phyloP scores from a whole-genome alignment of 2,797 vertebrate species.

The Pipistrellus pipistrellus region DNA sequence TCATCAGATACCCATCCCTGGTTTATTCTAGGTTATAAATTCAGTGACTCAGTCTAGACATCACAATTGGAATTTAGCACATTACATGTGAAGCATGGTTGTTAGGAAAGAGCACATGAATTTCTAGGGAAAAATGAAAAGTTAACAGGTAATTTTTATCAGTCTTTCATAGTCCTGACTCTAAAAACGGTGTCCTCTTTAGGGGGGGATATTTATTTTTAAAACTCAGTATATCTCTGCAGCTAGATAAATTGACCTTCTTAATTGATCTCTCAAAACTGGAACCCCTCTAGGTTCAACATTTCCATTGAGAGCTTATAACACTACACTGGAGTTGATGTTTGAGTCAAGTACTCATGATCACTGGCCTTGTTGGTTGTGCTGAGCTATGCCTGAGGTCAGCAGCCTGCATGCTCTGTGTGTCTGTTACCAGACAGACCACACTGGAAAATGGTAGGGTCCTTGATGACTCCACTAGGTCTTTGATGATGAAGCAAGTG shows the following conservation, averaged over 20 bases:
- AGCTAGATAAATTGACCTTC: not conserved
- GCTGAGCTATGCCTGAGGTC: not conserved
- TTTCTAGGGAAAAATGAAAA: not conserved
- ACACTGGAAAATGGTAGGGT: not conserved
- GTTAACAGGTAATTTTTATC: not conserved
- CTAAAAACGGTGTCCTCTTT: not conserved
- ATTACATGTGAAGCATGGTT: not conserved
- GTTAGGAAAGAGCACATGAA: not conserved
- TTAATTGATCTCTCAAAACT: conserved; percentile 7
- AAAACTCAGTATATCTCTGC: conserved; percentile 38
- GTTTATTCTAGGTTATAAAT: conserved; percentile 19
- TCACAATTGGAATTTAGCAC: not conserved
- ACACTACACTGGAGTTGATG: not conserved
- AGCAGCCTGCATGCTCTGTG: not conserved
- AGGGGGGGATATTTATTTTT: not conserved
- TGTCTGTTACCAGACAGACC: not conserved
- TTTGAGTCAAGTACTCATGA: not conserved
- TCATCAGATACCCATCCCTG: not conserved
- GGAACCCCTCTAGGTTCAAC: not conserved
- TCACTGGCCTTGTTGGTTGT: not conserved
- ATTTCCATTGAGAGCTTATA: conserved; percentile 32
- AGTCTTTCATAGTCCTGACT: not conserved
- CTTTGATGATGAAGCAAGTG: not conserved
- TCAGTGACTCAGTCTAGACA: not conserved
- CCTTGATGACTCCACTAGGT: not conserved